phyloP scores from a whole-genome alignment of 1,140 invertebrate species.

The Phymorhynchus buccinoides region DNA sequence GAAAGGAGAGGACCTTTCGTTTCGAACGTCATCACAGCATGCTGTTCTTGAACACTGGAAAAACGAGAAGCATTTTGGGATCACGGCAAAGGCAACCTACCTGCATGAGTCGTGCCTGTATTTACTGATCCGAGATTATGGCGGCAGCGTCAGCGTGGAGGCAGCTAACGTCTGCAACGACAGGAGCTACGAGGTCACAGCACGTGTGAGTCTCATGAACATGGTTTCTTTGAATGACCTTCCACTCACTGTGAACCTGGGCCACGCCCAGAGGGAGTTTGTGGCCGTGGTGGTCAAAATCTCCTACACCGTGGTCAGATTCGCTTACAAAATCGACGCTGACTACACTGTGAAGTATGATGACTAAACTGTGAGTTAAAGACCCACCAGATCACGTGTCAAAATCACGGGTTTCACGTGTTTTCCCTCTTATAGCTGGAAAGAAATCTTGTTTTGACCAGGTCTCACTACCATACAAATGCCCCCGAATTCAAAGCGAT shows the following conservation, averaged over 20 bases:
- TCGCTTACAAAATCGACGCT: constrained; percentile 30
- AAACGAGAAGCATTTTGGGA: constrained; percentile 29
- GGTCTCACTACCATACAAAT: too few relatives aligned
- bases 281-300: constrained; percentile 25
- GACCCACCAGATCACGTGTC: too few relatives aligned
- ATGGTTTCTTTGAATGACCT: constrained; percentile 24
- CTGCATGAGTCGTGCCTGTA: constrained; percentile 34
- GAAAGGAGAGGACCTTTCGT: neutral
- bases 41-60: neutral
- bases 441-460: too few relatives aligned
- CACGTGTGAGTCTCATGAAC: constrained; percentile 26
- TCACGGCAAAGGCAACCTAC: neutral
- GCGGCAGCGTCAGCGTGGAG: constrained; percentile 32
- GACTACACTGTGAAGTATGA: constrained; percentile 20
- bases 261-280: constrained; percentile 30
- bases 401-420: too few relatives aligned
- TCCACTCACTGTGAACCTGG: neutral
- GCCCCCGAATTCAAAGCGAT: too few relatives aligned
- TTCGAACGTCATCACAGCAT: neutral
- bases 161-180: constrained; percentile 27
- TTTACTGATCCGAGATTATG: constrained; percentile 13
- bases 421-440: too few relatives aligned
- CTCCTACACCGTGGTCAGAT: constrained; percentile 25
- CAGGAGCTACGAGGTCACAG: constrained; percentile 33
- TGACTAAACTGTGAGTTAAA: too few relatives aligned